Evolutionary conservation across 2,113 vertebrate species (phyloP), one percentile per base, ranked within the genome.

Genomic region (Donacobius atricapilla): DNA sequence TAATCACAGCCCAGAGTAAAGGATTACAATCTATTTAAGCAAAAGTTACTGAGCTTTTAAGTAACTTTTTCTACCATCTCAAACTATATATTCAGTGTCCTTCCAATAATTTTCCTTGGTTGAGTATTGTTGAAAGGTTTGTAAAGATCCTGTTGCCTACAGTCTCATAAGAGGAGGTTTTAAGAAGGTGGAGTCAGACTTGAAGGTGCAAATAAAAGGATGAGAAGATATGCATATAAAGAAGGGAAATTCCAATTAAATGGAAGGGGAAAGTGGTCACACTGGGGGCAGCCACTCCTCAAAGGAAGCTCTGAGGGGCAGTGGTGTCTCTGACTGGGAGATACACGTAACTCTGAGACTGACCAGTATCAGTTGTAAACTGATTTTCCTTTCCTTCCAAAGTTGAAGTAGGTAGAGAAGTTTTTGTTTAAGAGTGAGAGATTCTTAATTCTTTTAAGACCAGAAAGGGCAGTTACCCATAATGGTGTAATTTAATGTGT

Each of bases 101-200:
- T 91, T 20, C 28, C 24, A 44, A 25, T 18, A 63, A 2, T 73
- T 78, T 66, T 65, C 5, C 15, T 48, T 78, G 42, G 15, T 30
- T 58, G 31, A 39, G 18, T 58, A 31, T 48, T 70, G 56, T 22
- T 76, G 40, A 24, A 60, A 76, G 37, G 10, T 61, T 63, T 76
- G 30, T 23, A 11, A 27, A 58, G 68, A 44, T 87, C 5, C 53
- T 42, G 30, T 54, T 70, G 40, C 13, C 17, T 60, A 10, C 30
- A 83, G 31, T 19, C 5, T 2, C 0, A 0, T 56, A 28, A 51
- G 20, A 28, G 0, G 35, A 73, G 7, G n/a, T 65, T 83, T 19
- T 31, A 31, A 47, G 37, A 50, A 60, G 13, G 14, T 27, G 40
- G 44, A 82, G 28, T 44, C 48, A 51, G 54, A 11, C 39, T 50